Conservation (phyloP, 2,888 invertebrate species). For the Drosophila neoperkinsi region DNA sequence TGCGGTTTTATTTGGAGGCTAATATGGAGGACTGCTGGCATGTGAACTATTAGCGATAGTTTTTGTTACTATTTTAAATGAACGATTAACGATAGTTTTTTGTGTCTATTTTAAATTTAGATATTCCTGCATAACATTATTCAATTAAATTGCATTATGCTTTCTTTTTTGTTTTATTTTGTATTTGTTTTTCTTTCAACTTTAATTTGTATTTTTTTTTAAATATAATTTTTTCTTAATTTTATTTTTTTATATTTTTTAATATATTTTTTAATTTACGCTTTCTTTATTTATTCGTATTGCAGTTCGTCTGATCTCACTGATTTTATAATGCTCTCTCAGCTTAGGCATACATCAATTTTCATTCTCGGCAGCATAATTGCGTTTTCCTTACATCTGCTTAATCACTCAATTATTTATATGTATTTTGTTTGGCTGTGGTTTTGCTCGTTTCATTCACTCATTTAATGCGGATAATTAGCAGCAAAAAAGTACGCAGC, state of each 20-base stretch:
- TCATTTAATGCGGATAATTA: constrained; percentile 56
- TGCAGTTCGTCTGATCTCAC: background rate
- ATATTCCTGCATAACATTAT: background rate
- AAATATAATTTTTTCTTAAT: background rate
- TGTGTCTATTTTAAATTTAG: too few species aligned
- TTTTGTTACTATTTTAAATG: background rate
- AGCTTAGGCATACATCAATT: background rate
- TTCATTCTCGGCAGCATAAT: constrained; percentile 10
- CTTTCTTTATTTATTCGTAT: background rate
- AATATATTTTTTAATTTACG: background rate
- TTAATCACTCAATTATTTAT: constrained; percentile 59
- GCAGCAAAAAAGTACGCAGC: constrained; percentile 51
- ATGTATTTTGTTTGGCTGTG: constrained; percentile 30
- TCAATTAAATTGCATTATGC: background rate
- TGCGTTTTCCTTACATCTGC: constrained; percentile 53
- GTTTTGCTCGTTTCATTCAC: constrained; percentile 39
- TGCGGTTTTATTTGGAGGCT: background rate
- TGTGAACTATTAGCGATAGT: constrained; percentile 16
- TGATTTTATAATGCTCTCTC: background rate
- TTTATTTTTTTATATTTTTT: background rate
- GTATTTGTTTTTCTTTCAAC: background rate
- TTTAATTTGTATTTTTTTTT: background rate
- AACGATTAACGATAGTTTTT: background rate
- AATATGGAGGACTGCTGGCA: constrained; percentile 6
- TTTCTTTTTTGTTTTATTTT: background rate